Evolutionary conservation across 2,797 vertebrate genomes (phyloP).

Genomic region (Cephalopachus bancanus): DNA sequence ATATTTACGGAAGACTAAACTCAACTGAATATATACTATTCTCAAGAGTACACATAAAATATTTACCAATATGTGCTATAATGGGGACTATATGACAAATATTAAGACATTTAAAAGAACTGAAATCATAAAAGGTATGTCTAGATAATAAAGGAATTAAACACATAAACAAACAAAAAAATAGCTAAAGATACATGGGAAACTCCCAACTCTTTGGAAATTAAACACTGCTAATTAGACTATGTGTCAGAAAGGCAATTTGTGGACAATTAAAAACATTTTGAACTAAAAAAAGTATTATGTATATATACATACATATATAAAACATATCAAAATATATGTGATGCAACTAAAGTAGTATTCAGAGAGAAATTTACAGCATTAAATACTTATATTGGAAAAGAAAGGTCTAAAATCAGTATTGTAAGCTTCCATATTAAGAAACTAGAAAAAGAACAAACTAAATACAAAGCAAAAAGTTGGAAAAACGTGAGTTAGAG

Average conservation of each 20-base stretch:
- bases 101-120: neutral
- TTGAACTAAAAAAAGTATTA: neutral
- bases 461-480: neutral
- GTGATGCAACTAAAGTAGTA: neutral
- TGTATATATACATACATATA: no score
- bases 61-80: neutral
- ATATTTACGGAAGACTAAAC: neutral
- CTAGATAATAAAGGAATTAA: neutral
- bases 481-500: neutral
- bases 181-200: neutral
- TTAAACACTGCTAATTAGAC: neutral
- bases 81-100: neutral
- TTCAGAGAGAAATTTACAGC: neutral
- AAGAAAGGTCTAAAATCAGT: neutral
- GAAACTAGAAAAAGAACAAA: constrained; percentile 30
- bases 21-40: neutral
- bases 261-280: neutral
- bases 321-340: neutral
- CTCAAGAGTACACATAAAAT: neutral
- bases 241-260: neutral
- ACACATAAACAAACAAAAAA: neutral
- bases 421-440: neutral
- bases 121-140: neutral
- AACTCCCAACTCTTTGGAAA: neutral
- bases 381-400: neutral